Conservation (phyloP, 2,797 vertebrate genomes). For the Halcyon smyrnensis region DNA sequence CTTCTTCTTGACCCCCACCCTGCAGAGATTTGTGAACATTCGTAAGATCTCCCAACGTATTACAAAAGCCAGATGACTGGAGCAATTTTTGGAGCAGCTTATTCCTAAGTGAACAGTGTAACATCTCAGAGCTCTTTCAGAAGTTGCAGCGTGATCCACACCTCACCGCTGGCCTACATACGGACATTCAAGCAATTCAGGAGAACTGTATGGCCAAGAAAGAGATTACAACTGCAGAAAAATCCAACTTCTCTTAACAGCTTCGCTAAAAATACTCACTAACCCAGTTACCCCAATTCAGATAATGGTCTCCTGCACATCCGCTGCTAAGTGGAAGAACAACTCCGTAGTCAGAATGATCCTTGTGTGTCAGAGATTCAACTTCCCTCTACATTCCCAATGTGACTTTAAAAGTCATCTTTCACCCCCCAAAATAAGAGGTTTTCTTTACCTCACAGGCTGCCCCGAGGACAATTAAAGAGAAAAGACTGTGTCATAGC, state of each 20-base stretch:
- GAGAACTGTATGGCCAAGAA: neutral
- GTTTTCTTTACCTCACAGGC: neutral
- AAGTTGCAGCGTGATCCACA: neutral
- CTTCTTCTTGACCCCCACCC: too few species aligned
- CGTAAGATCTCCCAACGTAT: too few species aligned
- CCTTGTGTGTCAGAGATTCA: neutral
- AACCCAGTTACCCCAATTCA: constrained; percentile 34
- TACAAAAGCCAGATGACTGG: neutral
- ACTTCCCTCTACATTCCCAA: neutral
- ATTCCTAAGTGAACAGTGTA: neutral
- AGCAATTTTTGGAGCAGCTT: neutral
- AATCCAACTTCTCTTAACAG: neutral
- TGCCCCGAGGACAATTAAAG: neutral
- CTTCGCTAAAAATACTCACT: constrained; percentile 36
- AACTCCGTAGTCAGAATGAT: neutral
- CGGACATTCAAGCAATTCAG: neutral
- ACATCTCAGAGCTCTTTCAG: neutral
- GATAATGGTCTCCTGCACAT: neutral
- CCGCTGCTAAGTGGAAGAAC: neutral
- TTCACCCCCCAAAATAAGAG: neutral
- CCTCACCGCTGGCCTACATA: neutral
- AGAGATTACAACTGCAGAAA: neutral
- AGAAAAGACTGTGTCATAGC: neutral
- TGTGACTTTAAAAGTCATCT: neutral
- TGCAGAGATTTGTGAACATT: too few species aligned